Conservation (phyloP, 2,888 invertebrate species). For the Pristionchus mayeri region DNA sequence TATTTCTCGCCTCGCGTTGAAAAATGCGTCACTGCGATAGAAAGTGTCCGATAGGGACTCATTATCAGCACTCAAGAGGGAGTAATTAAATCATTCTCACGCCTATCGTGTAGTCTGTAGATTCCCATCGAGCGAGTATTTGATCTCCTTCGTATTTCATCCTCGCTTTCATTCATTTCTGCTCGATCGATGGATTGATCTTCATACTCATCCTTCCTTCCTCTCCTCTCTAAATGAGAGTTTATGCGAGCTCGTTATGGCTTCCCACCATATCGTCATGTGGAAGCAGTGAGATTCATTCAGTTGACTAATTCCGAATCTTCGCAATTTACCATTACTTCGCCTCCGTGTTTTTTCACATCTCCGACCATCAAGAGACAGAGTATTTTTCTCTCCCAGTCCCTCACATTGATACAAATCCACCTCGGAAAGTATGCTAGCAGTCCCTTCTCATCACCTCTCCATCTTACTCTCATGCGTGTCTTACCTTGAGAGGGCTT, state of each 20-base stretch:
- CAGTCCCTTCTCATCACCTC: neutral
- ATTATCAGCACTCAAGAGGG: slow-evolving; percentile 19
- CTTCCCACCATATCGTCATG: slow-evolving; percentile 5
- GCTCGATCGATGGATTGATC: neutral
- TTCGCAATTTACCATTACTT: neutral
- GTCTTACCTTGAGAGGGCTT: neutral
- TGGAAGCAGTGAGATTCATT: neutral
- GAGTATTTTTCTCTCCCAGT: no score
- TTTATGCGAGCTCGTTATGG: neutral
- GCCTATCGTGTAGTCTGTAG: slow-evolving; percentile 23
- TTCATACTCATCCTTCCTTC: neutral
- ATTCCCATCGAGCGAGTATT: neutral
- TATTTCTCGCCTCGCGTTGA: no score
- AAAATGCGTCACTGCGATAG: neutral
- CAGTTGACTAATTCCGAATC: neutral
- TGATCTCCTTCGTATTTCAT: neutral
- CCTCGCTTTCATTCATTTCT: neutral
- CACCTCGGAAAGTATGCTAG: neutral
- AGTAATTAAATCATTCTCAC: slow-evolving; percentile 37
- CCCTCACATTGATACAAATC: neutral
- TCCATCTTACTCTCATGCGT: neutral
- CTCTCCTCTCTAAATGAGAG: neutral
- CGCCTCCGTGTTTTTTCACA: neutral
- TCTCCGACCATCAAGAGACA: neutral
- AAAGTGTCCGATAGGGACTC: slow-evolving; percentile 11